Percentiles rank a stretch among this genome's conserved stretches.
Conservation (phyloP, 2,888 invertebrate genomes). For the Trisateles emortualis region DNA sequence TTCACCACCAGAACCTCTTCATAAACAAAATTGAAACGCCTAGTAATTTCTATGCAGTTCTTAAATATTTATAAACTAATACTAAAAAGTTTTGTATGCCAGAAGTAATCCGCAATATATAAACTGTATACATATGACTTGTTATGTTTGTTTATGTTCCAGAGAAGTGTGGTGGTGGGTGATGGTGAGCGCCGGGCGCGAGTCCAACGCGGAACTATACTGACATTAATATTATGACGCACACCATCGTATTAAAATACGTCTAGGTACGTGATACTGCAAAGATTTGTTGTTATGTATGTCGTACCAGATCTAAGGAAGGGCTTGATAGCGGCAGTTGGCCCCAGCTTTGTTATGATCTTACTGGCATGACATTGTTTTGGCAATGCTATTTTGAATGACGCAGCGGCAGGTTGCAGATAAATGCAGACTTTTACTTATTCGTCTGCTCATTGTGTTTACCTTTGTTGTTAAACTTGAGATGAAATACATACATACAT, state of each 20-base stretch:
- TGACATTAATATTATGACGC: slow-evolving; percentile 31
- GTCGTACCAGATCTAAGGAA: neutral
- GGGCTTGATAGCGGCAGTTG: neutral
- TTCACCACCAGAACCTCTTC: no score
- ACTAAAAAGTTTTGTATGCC: no score
- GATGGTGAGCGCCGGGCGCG: slow-evolving; percentile 50
- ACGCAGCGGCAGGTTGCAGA: no score
- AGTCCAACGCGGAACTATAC: slow-evolving; percentile 53
- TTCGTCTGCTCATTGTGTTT: no score
- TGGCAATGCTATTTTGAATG: neutral
- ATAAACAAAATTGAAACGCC: no score
- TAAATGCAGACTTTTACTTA: no score
- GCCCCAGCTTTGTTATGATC: neutral
- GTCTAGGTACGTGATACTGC: slow-evolving; percentile 4
- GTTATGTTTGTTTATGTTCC: slow-evolving; percentile 28
- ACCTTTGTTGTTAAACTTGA: no score
- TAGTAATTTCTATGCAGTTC: no score
- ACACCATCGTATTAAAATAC: slow-evolving; percentile 20
- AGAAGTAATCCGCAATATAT: no score
- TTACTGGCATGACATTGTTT: neutral
- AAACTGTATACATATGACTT: neutral
- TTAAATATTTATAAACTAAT: no score
- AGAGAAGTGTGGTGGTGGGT: slow-evolving; percentile 19
- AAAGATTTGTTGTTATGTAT: slow-evolving; percentile 1
- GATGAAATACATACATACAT: no score